Evolutionary conservation across 2,797 vertebrate species (phyloP).

Genomic region (Novumbra hubbsi): DNA sequence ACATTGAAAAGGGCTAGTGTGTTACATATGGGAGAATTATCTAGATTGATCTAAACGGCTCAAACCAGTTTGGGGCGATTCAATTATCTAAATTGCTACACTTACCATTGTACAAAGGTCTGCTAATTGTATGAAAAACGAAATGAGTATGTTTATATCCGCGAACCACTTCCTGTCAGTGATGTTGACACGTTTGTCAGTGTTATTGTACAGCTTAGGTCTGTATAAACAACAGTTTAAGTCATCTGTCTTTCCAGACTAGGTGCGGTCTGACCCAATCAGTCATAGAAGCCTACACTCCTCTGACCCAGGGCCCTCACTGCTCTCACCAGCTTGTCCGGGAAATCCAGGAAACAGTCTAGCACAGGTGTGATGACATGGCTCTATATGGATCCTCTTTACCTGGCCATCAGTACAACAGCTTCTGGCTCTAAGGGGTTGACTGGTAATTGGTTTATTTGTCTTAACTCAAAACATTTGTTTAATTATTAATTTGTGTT

Average conservation of each 20-base stretch:
- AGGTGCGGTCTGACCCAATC: conserved; percentile 30
- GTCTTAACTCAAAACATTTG: neutral
- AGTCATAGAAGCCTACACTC: conserved; percentile 27
- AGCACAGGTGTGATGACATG: conserved; percentile 37
- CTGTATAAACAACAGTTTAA: conserved; percentile 19
- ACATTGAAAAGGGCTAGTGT: conserved; percentile 40
- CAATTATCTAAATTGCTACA: neutral
- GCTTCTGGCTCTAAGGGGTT: conserved; percentile 20
- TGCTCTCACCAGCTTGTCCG: conserved; percentile 36
- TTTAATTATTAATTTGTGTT: neutral
- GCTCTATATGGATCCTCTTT: conserved; percentile 8
- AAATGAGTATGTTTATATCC: neutral
- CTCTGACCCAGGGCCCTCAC: conserved; percentile 15
- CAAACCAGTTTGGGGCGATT: neutral
- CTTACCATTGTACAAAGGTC: neutral
- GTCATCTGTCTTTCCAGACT: conserved; percentile 20
- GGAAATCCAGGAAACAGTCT: conserved; percentile 29
- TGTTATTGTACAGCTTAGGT: conserved; percentile 7
- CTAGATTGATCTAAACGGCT: neutral
- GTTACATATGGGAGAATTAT: conserved; percentile 59
- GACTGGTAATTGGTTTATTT: neutral
- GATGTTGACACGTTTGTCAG: conserved; percentile 2
- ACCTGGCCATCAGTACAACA: conserved; percentile 24
- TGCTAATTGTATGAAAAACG: neutral
- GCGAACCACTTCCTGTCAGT: neutral